Evolutionary conservation across 2,797 vertebrate species (phyloP).

Genomic region (Sparus aurata): DNA sequence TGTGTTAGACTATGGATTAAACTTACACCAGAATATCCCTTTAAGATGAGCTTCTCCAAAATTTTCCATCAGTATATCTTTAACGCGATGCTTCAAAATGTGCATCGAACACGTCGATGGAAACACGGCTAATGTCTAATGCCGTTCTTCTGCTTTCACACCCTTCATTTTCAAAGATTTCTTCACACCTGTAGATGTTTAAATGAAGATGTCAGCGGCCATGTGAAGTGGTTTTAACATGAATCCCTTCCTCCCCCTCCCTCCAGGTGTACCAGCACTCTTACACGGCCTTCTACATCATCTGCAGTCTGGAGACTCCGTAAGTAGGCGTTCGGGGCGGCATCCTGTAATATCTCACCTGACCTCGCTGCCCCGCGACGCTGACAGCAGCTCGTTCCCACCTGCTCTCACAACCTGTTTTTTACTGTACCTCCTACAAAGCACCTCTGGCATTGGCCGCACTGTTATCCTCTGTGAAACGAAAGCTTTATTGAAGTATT

Average conservation of each 20-base stretch:
- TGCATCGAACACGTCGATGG: no score
- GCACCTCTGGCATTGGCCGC: slow-evolving; percentile 16
- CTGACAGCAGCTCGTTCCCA: slow-evolving; percentile 11
- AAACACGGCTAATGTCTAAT: no score
- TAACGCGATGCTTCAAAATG: no score
- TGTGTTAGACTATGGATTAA: no score
- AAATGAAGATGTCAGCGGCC: not conserved
- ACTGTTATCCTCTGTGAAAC: not conserved
- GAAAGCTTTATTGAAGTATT: not conserved
- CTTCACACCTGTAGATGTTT: no score
- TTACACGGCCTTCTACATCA: slow-evolving; percentile 95
- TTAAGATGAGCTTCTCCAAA: not conserved
- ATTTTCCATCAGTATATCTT: no score
- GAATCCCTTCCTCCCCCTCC: not conserved
- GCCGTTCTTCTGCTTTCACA: no score
- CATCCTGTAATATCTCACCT: slow-evolving; percentile 30
- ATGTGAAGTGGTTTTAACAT: no score
- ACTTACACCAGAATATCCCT: no score
- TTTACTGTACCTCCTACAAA: slow-evolving; percentile 7
- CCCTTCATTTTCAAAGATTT: not conserved
- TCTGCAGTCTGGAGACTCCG: slow-evolving; percentile 92
- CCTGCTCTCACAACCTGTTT: slow-evolving; percentile 29
- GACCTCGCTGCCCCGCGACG: slow-evolving; percentile 22
- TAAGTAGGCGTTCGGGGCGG: slow-evolving; percentile 72
- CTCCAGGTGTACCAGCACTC: slow-evolving; percentile 93